These are phyloP conservation scores for Emydoidea blandingii DNA, from an alignment of 2,797 vertebrate species.

Conservation along the genomic window DNA sequence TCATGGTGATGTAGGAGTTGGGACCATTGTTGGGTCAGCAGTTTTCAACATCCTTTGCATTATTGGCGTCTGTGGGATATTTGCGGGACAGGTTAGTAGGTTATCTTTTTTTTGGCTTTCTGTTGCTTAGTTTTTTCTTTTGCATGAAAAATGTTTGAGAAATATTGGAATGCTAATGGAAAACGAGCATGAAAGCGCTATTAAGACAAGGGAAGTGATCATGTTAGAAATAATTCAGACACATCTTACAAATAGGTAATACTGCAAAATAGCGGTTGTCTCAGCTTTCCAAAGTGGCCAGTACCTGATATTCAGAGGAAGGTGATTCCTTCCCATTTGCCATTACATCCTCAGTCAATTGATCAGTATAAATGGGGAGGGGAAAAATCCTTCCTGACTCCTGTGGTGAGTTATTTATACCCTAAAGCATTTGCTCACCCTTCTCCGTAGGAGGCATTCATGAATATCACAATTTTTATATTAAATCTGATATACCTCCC, in stretches of 20 bases:
- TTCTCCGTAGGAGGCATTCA: neutral
- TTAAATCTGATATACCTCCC: fast-evolving
- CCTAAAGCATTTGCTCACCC: neutral
- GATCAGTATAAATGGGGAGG: neutral
- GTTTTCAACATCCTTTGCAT: slow-evolving; percentile 99
- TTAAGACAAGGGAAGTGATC: neutral
- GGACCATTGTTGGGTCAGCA: slow-evolving; percentile 97
- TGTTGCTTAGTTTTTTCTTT: neutral
- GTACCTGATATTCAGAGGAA: neutral
- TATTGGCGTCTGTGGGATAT: slow-evolving; percentile 96
- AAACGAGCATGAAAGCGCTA: neutral
- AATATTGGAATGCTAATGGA: neutral
- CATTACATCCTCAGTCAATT: neutral
- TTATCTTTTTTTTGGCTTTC: neutral
- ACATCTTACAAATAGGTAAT: neutral
- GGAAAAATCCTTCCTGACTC: neutral
- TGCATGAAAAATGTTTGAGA: neutral
- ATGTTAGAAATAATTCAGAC: neutral
- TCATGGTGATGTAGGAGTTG: slow-evolving; percentile 96
- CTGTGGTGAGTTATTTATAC: neutral
- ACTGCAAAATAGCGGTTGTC: neutral
- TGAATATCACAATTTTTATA: neutral
- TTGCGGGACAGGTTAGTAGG: slow-evolving; percentile 93
- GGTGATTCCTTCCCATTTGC: neutral
- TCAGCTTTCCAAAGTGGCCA: neutral